Percentiles rank a stretch among this genome's conserved stretches.
phyloP scores from a whole-genome alignment of 2,888 invertebrate genomes.

The Perizoma affinitatum region DNA sequence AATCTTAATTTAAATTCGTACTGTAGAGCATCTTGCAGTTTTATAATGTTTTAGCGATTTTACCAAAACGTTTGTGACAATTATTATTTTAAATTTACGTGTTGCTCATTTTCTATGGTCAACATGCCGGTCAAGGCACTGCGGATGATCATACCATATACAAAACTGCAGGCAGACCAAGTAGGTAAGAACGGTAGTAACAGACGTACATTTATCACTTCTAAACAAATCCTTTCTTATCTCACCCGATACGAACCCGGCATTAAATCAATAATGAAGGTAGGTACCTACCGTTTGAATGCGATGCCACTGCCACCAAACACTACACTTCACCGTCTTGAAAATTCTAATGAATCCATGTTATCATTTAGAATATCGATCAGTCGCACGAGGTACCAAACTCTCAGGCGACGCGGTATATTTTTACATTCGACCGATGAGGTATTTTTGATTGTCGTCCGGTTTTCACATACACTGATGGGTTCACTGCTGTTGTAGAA shows the following conservation, averaged over 20 bases:
- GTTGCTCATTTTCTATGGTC: background rate
- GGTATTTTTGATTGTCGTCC: constrained; percentile 68
- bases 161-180: constrained; percentile 25
- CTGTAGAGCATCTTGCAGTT: too few relatives aligned
- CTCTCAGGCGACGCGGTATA: constrained; percentile 76
- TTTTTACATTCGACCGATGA: constrained; percentile 76
- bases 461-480: constrained; percentile 48
- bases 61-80: too few relatives aligned
- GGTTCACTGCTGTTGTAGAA: constrained; percentile 34
- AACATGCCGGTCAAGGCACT: background rate
- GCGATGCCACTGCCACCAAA: constrained; percentile 46
- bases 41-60: too few relatives aligned
- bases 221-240: constrained; percentile 76
- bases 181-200: constrained; percentile 19
- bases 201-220: constrained; percentile 59
- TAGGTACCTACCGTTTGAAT: constrained; percentile 47
- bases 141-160: constrained; percentile 10
- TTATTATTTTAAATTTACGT: too few relatives aligned
- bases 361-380: constrained; percentile 84
- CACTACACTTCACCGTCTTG: constrained; percentile 68
- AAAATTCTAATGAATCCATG: constrained; percentile 80
- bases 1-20: background rate
- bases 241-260: constrained; percentile 62
- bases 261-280: constrained; percentile 68
- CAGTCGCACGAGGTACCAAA: constrained; percentile 73